Percentiles rank a stretch among this genome's conserved stretches.
Conservation (phyloP, 2,888 invertebrate genomes). For the Andrena trimmerana region DNA sequence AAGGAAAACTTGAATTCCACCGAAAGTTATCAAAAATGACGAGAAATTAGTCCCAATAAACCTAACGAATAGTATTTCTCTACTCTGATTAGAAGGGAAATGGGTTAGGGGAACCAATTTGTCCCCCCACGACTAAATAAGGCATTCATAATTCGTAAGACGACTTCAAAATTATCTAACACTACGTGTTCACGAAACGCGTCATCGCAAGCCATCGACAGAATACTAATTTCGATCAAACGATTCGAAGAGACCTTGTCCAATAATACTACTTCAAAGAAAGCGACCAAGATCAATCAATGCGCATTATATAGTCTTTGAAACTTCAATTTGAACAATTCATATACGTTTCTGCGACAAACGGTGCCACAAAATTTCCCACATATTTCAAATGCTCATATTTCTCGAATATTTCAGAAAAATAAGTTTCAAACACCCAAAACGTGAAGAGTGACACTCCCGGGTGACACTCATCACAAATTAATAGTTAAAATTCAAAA, state of each 20-base stretch:
- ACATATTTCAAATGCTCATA: background rate
- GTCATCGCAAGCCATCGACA: background rate
- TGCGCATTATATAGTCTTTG: background rate
- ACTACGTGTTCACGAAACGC: background rate
- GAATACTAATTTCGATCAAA: slow-evolving; percentile 34
- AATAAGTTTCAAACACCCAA: background rate
- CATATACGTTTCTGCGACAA: background rate
- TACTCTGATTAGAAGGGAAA: background rate
- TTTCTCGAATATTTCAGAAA: background rate
- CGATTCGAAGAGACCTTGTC: background rate
- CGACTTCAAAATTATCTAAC: slow-evolving; percentile 20
- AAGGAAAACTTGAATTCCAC: background rate
- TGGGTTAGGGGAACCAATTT: background rate
- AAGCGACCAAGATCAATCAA: background rate
- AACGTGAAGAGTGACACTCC: background rate
- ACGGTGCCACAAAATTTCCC: background rate
- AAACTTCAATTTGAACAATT: background rate
- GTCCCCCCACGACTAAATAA: background rate
- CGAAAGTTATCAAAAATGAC: background rate
- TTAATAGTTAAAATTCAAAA: background rate
- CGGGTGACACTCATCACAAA: background rate
- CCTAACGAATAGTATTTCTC: background rate
- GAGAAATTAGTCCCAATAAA: background rate
- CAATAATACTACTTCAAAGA: background rate
- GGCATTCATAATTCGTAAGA: slow-evolving; percentile 3